Percentiles rank a stretch among this genome's conserved stretches.
Evolutionary conservation across 2,888 invertebrate genomes (phyloP).

Genomic region (Omphaloscelis lunosa): DNA sequence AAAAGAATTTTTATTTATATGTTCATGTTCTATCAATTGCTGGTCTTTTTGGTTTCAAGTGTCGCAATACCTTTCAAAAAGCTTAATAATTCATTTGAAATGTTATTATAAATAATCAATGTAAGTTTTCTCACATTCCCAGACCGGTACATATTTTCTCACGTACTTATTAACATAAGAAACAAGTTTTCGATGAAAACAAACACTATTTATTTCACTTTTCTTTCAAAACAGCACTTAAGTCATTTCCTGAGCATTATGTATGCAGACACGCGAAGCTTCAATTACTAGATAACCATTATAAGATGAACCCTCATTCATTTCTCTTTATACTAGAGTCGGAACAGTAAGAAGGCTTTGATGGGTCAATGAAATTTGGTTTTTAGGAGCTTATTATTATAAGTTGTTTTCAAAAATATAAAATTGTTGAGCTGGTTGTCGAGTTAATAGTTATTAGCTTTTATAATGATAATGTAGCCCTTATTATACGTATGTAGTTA

Average conservation of each 20-base stretch:
- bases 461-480: slow-evolving; percentile 50
- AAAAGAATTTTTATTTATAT: too few species aligned
- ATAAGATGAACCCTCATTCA: slow-evolving; percentile 57
- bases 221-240: slow-evolving; percentile 66
- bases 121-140: slow-evolving; percentile 27
- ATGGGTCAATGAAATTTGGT: slow-evolving; percentile 57
- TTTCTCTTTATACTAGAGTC: slow-evolving; percentile 37
- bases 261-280: slow-evolving; percentile 72
- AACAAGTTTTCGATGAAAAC: slow-evolving; percentile 69
- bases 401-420: slow-evolving; percentile 50
- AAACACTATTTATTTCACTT: slow-evolving; percentile 71
- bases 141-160: slow-evolving; percentile 38
- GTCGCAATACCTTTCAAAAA: background rate
- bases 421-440: slow-evolving; percentile 54
- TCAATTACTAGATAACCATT: slow-evolving; percentile 69
- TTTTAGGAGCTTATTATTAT: slow-evolving; percentile 27
- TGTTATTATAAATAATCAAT: background rate
- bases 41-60: background rate
- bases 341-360: slow-evolving; percentile 30
- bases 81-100: background rate
- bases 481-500: slow-evolving; percentile 52
- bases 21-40: too few species aligned
- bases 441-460: slow-evolving; percentile 43
- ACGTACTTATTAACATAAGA: slow-evolving; percentile 47
- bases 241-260: slow-evolving; percentile 70